A percentile compares a stretch with the other conserved stretches of the same genome.
phyloP scores from a whole-genome alignment of 1,140 invertebrate species.

The Lethrus apterus region DNA sequence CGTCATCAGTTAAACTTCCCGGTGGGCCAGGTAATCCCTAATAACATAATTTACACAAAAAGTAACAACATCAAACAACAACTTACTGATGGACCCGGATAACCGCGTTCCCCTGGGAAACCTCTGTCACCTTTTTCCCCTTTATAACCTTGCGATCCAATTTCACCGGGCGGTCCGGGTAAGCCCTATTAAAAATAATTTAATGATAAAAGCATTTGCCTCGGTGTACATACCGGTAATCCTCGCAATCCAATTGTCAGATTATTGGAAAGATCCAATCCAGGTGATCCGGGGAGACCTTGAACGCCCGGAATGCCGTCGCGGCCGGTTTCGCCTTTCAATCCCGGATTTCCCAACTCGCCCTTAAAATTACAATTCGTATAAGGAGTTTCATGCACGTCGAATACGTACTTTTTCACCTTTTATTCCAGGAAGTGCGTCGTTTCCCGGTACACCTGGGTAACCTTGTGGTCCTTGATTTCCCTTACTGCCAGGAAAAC shows the following conservation, averaged over 20 bases:
- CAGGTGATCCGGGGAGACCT: conserved; percentile 21
- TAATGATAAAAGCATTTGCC: neutral
- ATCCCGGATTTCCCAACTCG: conserved; percentile 25
- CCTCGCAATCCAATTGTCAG: conserved; percentile 25
- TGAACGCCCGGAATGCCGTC: conserved; percentile 29
- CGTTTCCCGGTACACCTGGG: conserved; percentile 25
- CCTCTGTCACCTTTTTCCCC: conserved; percentile 18
- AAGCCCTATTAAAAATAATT: neutral
- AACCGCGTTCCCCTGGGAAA: conserved; percentile 23
- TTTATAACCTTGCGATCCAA: conserved; percentile 18
- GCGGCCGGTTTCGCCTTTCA: conserved; percentile 35
- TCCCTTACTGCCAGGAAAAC: conserved; percentile 33
- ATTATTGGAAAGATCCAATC: too few species aligned
- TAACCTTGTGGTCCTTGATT: conserved; percentile 30
- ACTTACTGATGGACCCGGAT: conserved; percentile 19
- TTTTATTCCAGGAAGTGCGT: conserved; percentile 28
- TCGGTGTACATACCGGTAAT: neutral
- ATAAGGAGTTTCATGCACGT: neutral
- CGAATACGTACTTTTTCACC: conserved; percentile 28
- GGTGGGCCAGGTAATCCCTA: conserved; percentile 33
- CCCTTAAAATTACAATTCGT: conserved; percentile 23
- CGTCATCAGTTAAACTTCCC: too few species aligned
- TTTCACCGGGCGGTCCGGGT: conserved; percentile 17
- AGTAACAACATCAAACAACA: too few species aligned
- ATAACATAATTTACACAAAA: too few species aligned